These are phyloP conservation scores for Stictonetta naevosa DNA, from an alignment of 2,113 vertebrate genomes.

Conservation along the genomic window DNA sequence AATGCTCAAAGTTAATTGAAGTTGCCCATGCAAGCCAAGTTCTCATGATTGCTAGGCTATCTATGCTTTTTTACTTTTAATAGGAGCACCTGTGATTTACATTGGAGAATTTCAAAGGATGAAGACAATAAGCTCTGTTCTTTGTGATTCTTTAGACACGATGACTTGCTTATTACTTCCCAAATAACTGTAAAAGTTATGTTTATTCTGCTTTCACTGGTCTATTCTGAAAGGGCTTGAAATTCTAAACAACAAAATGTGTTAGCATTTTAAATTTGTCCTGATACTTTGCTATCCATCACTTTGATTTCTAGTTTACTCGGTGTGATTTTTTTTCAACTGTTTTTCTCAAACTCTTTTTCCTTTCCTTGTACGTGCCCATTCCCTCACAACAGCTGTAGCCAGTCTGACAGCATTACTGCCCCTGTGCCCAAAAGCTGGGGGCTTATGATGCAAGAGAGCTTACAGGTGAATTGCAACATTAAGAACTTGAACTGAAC, in stretches of 20 bases:
- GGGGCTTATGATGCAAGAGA: neutral
- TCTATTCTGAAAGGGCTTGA: neutral
- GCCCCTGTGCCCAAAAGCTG: neutral
- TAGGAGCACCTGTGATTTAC: neutral
- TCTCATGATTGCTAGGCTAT: neutral
- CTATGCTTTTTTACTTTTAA: neutral
- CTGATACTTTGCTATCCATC: neutral
- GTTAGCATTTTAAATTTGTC: neutral
- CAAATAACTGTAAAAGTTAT: neutral
- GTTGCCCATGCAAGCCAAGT: neutral
- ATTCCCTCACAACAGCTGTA: neutral
- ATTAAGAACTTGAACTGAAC: neutral
- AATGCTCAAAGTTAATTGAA: slow-evolving; percentile 6
- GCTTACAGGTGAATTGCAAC: neutral
- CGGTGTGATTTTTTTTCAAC: neutral
- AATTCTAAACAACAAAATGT: neutral
- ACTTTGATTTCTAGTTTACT: slow-evolving; percentile 1
- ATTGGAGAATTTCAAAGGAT: neutral
- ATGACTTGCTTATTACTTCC: slow-evolving; percentile 11
- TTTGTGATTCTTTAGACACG: neutral
- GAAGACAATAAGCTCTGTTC: neutral
- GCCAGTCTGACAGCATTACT: neutral
- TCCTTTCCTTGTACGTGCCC: neutral
- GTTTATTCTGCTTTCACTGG: neutral
- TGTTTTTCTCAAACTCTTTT: neutral